These are phyloP conservation scores for Conus canariensis DNA, from an alignment of 2,888 invertebrate species.

Conservation along the genomic window DNA sequence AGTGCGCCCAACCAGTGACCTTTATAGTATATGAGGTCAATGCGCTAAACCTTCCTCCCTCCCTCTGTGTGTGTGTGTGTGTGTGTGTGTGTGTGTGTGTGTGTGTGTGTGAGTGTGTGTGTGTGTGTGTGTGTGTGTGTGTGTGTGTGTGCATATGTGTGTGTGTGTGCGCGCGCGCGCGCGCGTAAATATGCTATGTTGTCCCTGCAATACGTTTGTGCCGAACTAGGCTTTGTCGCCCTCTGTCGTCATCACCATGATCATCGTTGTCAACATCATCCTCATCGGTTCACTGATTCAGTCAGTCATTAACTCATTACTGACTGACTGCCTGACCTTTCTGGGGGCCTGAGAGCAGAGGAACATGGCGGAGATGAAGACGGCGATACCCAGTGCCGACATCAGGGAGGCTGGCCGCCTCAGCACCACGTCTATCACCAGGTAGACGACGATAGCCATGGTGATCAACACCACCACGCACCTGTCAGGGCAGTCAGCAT, in stretches of 20 bases:
- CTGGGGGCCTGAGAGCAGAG: conserved; percentile 64
- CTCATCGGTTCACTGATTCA: not conserved
- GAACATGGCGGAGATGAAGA: conserved; percentile 61
- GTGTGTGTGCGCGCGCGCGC: too few species aligned
- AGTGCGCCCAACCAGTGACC: too few species aligned
- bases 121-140: too few species aligned
- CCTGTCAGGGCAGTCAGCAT: not conserved
- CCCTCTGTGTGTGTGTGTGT: too few species aligned
- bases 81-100: too few species aligned
- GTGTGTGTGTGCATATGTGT: too few species aligned
- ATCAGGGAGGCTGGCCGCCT: conserved; percentile 60
- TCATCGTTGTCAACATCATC: not conserved
- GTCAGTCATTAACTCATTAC: not conserved
- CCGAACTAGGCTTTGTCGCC: not conserved
- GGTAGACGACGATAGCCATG: not conserved
- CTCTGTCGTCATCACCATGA: not conserved
- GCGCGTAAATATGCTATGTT: too few species aligned
- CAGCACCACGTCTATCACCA: conserved; percentile 57
- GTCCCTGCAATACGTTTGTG: not conserved
- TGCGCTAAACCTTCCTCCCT: too few species aligned
- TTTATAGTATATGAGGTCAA: too few species aligned
- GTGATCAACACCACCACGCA: not conserved
- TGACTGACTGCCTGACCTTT: conserved; percentile 46
- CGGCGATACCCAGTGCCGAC: conserved; percentile 59
- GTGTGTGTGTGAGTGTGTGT: too few species aligned